phyloP scores from a whole-genome alignment of 2,888 invertebrate genomes.

The Thecophora atra region DNA sequence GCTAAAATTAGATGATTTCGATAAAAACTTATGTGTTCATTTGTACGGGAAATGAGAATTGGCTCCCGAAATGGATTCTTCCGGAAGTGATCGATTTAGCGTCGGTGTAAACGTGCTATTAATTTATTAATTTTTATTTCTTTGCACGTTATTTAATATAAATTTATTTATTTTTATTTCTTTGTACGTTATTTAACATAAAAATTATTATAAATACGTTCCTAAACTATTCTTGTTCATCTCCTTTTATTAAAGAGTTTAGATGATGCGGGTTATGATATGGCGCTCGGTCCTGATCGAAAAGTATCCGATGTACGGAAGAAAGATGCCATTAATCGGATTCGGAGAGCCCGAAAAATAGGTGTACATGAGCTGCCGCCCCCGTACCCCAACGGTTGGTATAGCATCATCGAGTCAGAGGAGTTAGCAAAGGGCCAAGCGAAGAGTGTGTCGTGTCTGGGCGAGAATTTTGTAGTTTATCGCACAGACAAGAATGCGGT shows the following conservation, averaged over 20 bases:
- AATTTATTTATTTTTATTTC: no score
- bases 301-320: constrained; percentile 45
- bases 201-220: no score
- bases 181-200: no score
- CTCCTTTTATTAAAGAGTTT: constrained; percentile 44
- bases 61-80: no score
- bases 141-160: no score
- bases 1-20: no score
- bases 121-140: no score
- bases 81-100: no score
- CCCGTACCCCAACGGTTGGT: constrained; percentile 92
- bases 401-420: constrained; percentile 76
- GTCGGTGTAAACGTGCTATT: no score
- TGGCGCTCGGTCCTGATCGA: constrained; percentile 39
- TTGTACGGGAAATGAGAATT: no score
- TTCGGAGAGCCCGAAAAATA: constrained; percentile 69
- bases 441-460: constrained; percentile 73
- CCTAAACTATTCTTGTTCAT: no score
- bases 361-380: constrained; percentile 76
- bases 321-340: constrained; percentile 63
- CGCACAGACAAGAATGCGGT: constrained; percentile 73
- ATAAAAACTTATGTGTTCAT: no score
- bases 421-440: constrained; percentile 70
- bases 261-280: constrained; percentile 50
- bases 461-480: constrained; percentile 77